Base-by-base conservation (phyloP, 2,797 vertebrate species). In the Myioborus melanocephalus region DNA sequence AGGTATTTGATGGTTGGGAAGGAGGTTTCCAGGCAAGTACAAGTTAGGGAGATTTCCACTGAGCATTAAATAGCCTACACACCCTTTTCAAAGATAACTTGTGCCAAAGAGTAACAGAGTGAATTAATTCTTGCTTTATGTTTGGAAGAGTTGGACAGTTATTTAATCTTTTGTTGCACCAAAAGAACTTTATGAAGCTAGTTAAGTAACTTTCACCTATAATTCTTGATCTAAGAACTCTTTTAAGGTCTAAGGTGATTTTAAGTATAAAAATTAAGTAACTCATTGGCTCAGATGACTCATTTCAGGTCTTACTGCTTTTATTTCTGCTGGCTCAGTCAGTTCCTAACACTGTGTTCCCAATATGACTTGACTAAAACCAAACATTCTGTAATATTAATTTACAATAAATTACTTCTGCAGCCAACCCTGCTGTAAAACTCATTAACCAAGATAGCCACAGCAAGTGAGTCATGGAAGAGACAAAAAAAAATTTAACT, bases 321-420 rank as follows among this genome's bases (percentile, higher is more conserved):
- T 56, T 59, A 69, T 46, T 94, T 89, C 84, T 87, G 43, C 52
- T 85, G 79, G 87, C 34, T 52, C 85, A 73, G 12, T 73, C 53
- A 77, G 57, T 23, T 88, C 56, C 64, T 49, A 91, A 70, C n/a
- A 64, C 21, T 22, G 10, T 37, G 46, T 44, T 70, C 56, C 0
- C 0, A 87, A 26, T 56, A 52, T 28, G 27, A 83, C 41, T 80
- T 83, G 56, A 75, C 49, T 81, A 39, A 73, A 88, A 84, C 24
- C 53, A 95, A 95, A 75, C n/a, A 60, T 23, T 86, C 83, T 81
- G 34, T 32, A 86, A 68, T 49, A 88, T 21, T 93, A 59, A 75
- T 93, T 90, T 53, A 90, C 53, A 83, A 86, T 78, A 75, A 90
- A 75, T 70, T 83, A 90, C 6, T 91, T 90, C 34, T 83, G 69